Conservation (phyloP, 1,140 invertebrate genomes). For the Dolichoris vasculosae region DNA sequence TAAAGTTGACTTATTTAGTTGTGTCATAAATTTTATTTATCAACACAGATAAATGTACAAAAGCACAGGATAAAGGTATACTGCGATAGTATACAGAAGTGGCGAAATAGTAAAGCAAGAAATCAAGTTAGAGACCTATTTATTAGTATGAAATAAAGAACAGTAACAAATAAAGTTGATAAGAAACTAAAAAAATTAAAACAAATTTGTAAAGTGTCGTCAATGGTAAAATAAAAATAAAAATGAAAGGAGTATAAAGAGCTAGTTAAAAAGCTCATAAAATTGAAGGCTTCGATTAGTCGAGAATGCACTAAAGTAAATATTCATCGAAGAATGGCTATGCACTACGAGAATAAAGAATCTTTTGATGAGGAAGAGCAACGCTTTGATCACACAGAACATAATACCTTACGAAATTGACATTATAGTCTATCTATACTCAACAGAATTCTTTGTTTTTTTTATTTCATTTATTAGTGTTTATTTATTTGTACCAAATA, state of each 20-base stretch:
- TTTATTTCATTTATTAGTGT: no score
- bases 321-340: constrained; percentile 20
- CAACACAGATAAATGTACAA: background rate
- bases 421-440: constrained; percentile 46
- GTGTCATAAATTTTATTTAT: constrained; percentile 33
- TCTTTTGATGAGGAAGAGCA: constrained; percentile 40
- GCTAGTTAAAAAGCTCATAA: constrained; percentile 12
- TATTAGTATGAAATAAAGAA: background rate
- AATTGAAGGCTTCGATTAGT: constrained; percentile 3
- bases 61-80: background rate
- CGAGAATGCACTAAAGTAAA: constrained; percentile 20
- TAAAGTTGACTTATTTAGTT: background rate
- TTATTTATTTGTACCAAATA: no score
- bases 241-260: background rate
- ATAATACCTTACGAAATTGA: constrained; percentile 37
- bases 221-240: background rate
- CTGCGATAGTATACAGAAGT: background rate
- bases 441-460: no score
- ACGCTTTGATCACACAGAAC: constrained; percentile 43
- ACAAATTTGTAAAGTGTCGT: background rate
- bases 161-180: background rate
- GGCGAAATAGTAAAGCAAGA: background rate
- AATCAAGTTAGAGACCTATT: no score
- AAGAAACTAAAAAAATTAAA: background rate
- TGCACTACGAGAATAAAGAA: constrained; percentile 41